Conservation (phyloP, 2,888 invertebrate genomes). For the Parnassius smintheus region DNA sequence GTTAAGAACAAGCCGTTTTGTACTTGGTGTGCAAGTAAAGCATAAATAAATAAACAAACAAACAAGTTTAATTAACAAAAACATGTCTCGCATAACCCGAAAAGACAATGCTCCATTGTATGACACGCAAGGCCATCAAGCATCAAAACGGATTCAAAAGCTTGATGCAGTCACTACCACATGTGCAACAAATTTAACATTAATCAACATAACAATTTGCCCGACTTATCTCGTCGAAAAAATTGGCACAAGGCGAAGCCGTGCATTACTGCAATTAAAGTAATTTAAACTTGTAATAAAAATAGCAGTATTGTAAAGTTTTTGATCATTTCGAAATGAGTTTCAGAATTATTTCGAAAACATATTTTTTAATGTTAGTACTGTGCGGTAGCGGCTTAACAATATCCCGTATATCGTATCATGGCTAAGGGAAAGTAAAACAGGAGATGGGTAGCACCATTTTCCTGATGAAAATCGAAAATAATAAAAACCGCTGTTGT, state of each 20-base stretch:
- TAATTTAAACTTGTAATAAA: background rate
- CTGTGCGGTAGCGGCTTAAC: too few species aligned
- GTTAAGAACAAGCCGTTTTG: too few species aligned
- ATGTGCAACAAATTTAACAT: constrained; percentile 17
- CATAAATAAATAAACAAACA: too few species aligned
- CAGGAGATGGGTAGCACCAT: too few species aligned
- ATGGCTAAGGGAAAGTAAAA: too few species aligned
- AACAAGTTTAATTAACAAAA: too few species aligned
- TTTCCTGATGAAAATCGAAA: too few species aligned
- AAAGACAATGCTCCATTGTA: background rate
- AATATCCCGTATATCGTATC: too few species aligned
- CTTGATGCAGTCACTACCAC: background rate
- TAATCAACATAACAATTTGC: constrained; percentile 13
- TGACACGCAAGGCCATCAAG: background rate
- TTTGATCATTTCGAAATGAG: background rate
- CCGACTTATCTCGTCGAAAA: constrained; percentile 16
- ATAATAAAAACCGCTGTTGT: too few species aligned
- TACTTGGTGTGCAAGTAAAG: too few species aligned
- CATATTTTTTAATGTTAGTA: too few species aligned
- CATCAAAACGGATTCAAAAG: background rate
- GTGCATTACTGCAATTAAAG: constrained; percentile 3
- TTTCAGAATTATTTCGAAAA: too few species aligned
- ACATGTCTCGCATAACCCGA: background rate
- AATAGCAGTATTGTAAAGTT: background rate
- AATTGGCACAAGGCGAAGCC: constrained; percentile 13